Conservation (phyloP, 2,888 invertebrate species). For the Lithophane ornitopus region DNA sequence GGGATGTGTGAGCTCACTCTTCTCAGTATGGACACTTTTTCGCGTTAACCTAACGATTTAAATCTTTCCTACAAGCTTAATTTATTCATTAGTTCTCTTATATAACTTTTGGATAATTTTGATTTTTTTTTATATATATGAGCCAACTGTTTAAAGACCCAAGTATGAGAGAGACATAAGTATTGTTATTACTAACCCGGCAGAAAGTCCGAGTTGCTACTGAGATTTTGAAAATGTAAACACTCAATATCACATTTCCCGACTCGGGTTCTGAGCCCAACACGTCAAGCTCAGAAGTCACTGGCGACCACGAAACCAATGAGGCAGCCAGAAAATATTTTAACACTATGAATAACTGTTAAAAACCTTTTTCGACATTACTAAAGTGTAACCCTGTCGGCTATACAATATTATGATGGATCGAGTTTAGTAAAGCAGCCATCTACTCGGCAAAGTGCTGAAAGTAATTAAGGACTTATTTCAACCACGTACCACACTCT, state of each 20-base stretch:
- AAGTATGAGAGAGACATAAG: neutral
- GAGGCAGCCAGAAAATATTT: neutral
- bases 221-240: neutral
- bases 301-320: no score
- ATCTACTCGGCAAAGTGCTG: constrained; percentile 24
- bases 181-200: neutral
- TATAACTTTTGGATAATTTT: constrained; percentile 7
- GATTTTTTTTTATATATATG: constrained; percentile 1
- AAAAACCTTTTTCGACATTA: constrained; percentile 10
- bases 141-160: neutral
- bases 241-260: no score
- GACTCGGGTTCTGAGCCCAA: neutral
- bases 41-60: neutral
- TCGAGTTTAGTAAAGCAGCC: constrained; percentile 24
- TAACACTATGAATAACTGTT: neutral
- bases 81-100: constrained; percentile 42
- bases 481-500: constrained; percentile 1
- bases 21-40: neutral
- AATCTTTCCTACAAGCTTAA: constrained; percentile 8
- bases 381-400: constrained; percentile 23
- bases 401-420: constrained; percentile 50
- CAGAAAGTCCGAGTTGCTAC: neutral
- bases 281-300: no score
- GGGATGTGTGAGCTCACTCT: neutral
- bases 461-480: constrained; percentile 49